Conservation (phyloP, 2,888 invertebrate species). For the Linnaemya vulpina region DNA sequence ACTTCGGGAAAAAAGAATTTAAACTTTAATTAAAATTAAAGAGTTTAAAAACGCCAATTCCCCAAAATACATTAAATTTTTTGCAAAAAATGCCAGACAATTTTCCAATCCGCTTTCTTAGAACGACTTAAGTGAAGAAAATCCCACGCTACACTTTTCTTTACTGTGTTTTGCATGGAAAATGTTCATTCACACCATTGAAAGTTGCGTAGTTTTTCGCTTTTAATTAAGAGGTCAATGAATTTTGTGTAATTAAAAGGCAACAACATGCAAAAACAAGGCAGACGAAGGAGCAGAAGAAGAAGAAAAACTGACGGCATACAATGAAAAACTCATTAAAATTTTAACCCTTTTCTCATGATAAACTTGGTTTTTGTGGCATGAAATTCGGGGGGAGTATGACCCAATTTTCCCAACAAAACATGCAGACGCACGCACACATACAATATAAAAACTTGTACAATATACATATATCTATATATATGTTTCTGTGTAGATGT, state of each 20-base stretch:
- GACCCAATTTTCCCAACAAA: conserved; percentile 37
- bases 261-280: conserved; percentile 2
- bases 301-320: conserved; percentile 16
- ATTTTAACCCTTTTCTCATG: conserved; percentile 54
- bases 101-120: too few species aligned
- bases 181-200: not conserved
- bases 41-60: too few species aligned
- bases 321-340: conserved; percentile 65
- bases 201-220: conserved; percentile 45
- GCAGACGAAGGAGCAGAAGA: conserved; percentile 30
- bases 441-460: not conserved
- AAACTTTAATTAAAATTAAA: too few species aligned
- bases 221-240: conserved; percentile 50
- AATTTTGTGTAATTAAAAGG: conserved; percentile 60
- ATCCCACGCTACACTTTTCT: not conserved
- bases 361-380: conserved; percentile 26
- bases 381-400: conserved; percentile 9
- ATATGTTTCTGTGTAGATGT: not conserved
- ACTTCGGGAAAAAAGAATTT: too few species aligned
- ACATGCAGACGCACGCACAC: not conserved
- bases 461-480: not conserved
- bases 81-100: too few species aligned
- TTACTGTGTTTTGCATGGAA: not conserved
- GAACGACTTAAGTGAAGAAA: not conserved
- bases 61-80: too few species aligned